These are phyloP conservation scores for Pogonomyrmex californicus DNA, from an alignment of 1,140 invertebrate genomes.

Conservation along the genomic window DNA sequence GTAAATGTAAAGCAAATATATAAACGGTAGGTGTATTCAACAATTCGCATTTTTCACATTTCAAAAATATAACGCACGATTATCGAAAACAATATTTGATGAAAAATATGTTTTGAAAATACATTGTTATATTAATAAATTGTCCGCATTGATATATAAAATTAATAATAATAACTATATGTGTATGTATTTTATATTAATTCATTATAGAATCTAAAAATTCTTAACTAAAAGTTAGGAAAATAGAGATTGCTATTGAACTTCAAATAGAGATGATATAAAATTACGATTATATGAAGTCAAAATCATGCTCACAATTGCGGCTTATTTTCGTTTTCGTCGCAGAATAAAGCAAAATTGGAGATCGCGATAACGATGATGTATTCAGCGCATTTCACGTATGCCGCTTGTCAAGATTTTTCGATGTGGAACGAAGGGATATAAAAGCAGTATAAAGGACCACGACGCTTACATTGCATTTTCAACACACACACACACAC, in stretches of 20 bases:
- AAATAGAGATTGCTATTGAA: not conserved
- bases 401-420: constrained; percentile 37
- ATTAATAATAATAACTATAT: too few relatives aligned
- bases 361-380: constrained; percentile 16
- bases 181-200: not conserved
- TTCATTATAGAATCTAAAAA: not conserved
- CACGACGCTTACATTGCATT: constrained; percentile 7
- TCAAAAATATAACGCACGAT: not conserved
- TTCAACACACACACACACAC: not conserved
- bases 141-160: not conserved
- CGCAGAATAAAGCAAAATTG: constrained; percentile 3
- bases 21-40: not conserved
- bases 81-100: not conserved
- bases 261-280: not conserved
- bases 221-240: not conserved
- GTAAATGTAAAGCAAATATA: constrained; percentile 1
- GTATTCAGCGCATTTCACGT: constrained; percentile 25
- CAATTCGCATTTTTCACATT: constrained; percentile 23
- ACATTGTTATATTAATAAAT: not conserved
- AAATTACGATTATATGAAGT: not conserved
- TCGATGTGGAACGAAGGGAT: not conserved
- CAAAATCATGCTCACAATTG: not conserved
- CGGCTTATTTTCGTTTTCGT: not conserved
- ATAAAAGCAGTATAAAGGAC: constrained; percentile 44
- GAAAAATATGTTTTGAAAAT: constrained; percentile 15